phyloP scores from a whole-genome alignment of 2,113 vertebrate species.

The Hemiscyllium ocellatum region DNA sequence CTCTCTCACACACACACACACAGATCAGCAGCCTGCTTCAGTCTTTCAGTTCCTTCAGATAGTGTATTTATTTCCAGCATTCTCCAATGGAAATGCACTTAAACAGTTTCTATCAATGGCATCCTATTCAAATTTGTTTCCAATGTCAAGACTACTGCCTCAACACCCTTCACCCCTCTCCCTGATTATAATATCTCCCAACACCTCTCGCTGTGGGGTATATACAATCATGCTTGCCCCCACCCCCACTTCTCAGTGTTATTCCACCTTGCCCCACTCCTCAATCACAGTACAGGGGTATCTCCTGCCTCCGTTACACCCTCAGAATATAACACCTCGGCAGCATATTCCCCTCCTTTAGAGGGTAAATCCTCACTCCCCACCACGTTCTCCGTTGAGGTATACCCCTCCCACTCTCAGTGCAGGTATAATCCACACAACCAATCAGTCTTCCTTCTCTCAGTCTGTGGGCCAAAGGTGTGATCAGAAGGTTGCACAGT shows the following conservation, averaged over 20 bases:
- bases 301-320: too few species aligned
- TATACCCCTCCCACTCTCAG: too few species aligned
- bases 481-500: neutral
- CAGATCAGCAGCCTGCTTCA: neutral
- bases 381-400: neutral
- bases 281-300: too few species aligned
- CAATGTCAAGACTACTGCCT: neutral
- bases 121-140: neutral
- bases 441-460: neutral
- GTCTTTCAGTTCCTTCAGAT: neutral
- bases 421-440: too few species aligned
- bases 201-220: neutral
- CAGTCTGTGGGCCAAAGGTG: neutral
- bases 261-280: neutral
- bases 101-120: neutral
- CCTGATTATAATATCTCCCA: neutral
- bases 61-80: neutral
- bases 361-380: neutral
- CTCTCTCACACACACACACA: neutral
- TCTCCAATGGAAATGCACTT: neutral
- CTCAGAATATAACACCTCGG: too few species aligned
- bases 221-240: neutral
- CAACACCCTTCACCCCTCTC: neutral
- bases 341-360: too few species aligned
- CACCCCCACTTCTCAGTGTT: neutral